These are phyloP conservation scores for Pseudonaja textilis DNA, from an alignment of 2,113 vertebrate genomes.

Conservation along the genomic window DNA sequence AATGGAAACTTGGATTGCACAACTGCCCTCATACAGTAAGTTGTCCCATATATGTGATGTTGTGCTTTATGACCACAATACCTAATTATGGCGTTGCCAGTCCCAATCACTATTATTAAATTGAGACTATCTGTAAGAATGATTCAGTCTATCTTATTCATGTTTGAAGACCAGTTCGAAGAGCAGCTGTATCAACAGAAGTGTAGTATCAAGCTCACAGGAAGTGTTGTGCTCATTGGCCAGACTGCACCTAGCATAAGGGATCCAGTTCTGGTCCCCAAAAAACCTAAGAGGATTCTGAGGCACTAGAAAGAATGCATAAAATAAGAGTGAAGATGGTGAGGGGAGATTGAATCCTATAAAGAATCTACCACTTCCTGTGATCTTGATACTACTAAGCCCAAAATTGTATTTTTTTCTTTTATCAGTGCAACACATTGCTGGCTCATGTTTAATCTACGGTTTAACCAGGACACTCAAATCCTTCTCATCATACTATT, in stretches of 20 bases:
- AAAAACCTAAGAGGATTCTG: too few relatives aligned
- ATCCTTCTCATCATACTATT: not conserved
- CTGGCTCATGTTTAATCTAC: not conserved
- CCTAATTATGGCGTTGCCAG: not conserved
- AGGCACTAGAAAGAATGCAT: too few relatives aligned
- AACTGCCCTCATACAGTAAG: not conserved
- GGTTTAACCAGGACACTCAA: not conserved
- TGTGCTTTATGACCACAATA: not conserved
- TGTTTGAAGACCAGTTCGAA: not conserved
- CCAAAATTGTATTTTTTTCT: not conserved
- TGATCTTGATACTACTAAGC: not conserved
- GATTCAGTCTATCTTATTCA: not conserved
- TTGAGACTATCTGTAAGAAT: not conserved
- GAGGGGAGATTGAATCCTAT: too few relatives aligned
- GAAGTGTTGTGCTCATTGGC: too few relatives aligned
- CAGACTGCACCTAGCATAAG: too few relatives aligned
- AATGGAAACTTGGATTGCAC: not conserved
- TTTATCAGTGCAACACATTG: not conserved
- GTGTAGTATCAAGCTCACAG: too few relatives aligned
- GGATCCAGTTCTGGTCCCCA: too few relatives aligned
- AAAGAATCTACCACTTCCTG: not conserved
- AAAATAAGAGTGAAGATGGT: too few relatives aligned
- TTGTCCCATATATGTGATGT: not conserved
- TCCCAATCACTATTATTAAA: not conserved
- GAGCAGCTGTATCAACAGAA: too few relatives aligned